Percentiles rank a stretch among this genome's conserved stretches.
Conservation (phyloP, 2,888 invertebrate genomes). For the Leptarthrus brevirostris region DNA sequence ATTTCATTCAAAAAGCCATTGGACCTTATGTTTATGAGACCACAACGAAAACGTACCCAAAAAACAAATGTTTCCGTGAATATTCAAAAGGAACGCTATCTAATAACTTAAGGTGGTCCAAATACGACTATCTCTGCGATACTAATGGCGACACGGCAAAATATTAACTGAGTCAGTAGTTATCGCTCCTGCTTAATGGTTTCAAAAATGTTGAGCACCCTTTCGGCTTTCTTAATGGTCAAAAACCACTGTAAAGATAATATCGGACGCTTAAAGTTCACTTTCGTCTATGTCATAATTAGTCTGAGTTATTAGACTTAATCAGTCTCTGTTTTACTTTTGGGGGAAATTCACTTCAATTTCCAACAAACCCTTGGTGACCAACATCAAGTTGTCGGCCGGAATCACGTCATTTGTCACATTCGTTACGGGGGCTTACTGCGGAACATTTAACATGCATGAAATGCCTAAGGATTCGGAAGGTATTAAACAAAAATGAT, state of each 20-base stretch:
- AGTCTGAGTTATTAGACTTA: background rate
- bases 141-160: constrained; percentile 1
- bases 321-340: background rate
- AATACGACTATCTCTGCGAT: background rate
- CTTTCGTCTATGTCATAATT: background rate
- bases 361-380: background rate
- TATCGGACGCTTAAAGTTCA: background rate
- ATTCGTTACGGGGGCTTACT: background rate
- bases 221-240: background rate
- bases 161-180: background rate
- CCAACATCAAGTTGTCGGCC: constrained; percentile 13
- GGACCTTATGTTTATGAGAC: no score
- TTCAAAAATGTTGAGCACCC: background rate
- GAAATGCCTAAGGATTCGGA: no score
- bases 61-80: no score
- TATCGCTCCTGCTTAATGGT: background rate
- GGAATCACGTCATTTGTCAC: constrained; percentile 16
- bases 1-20: no score
- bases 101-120: background rate
- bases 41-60: no score
- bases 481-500: background rate
- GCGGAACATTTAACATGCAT: background rate
- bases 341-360: background rate
- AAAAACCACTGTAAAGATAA: constrained; percentile 2
- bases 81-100: background rate